Evolutionary conservation across 23 tunicate genomes (phyloP), one percentile per base, ranked within the genome.

Genomic region (Pegea sp.): DNA sequence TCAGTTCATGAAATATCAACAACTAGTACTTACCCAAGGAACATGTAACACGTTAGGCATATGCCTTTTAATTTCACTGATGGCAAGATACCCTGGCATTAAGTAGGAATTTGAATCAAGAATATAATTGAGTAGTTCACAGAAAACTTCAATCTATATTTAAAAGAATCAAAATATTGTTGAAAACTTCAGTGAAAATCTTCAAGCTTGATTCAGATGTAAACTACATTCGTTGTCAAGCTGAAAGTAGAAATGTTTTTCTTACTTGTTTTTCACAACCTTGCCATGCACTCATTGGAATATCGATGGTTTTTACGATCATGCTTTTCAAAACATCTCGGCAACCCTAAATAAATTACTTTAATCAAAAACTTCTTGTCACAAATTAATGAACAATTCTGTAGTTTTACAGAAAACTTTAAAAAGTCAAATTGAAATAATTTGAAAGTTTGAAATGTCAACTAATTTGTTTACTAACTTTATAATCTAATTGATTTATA

Each of bases 71-170:
- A 84, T 63, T 54, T 84, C 95, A 58, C 69, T 74, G 8, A 73
- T 69, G n/a, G 95, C 95, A 22, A 84, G 59, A 58, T 84, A 84
- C 16, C 95, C 95, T 25, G 95, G 95, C n/a, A 84, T 31, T 28
- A 84, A 42, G 57, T 62, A 64, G 3, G 95, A 56, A 22, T 68
- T 73, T 3, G 81, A 71, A 42, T 84, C 78, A 8, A 84, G 42
- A 33, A 84, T 6, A 58, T 63, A 64, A 23, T 68, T 64, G 1
- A 84, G 59, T 4, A 61, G 28, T n/a, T 67, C 70, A 46, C 67
- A 69, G 33, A 73, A 48, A 5, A 64, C 58, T n/a, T 62, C 57
- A 11, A 76, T 64, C 88, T 76, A 21, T 38, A 8, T 38, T 11
- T 31, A 1, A 54, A 18, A 18, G 18, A 0, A 50, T 18, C 26